A percentile compares a stretch with the other conserved stretches of the same genome.
phyloP scores from a whole-genome alignment of 2,888 invertebrate species.

The Argyresthia goedartella region DNA sequence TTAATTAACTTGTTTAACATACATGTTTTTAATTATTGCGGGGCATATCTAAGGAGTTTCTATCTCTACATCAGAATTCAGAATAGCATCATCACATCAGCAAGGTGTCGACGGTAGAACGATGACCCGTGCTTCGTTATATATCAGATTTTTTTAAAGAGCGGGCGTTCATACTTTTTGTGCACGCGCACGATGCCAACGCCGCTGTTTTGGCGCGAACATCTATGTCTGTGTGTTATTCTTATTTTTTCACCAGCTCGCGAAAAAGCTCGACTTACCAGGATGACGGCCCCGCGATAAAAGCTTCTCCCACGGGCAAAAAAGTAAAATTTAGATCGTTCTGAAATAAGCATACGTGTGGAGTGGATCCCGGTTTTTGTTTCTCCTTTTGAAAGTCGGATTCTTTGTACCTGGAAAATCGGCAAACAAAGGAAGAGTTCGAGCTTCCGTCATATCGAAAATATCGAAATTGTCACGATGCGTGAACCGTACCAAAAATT shows the following conservation, averaged over 20 bases:
- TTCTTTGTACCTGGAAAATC: slow-evolving; percentile 4
- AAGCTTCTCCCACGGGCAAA: slow-evolving; percentile 13
- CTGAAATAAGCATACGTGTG: slow-evolving; percentile 26
- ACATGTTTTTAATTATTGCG: too few species aligned
- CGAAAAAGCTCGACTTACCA: background rate
- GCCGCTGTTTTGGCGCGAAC: slow-evolving; percentile 32
- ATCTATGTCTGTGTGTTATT: background rate
- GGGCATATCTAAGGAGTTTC: too few species aligned
- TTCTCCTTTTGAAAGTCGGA: slow-evolving; percentile 15
- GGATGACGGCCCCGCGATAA: slow-evolving; percentile 6
- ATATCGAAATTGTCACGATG: too few species aligned
- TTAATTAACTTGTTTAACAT: too few species aligned
- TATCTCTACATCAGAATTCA: background rate
- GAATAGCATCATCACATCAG: slow-evolving; percentile 1
- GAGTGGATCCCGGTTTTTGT: slow-evolving; percentile 15
- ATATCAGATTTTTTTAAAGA: slow-evolving; percentile 4
- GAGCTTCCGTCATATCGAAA: background rate
- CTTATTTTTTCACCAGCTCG: slow-evolving; percentile 3
- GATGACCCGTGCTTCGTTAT: background rate
- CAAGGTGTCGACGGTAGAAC: background rate
- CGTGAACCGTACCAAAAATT: too few species aligned
- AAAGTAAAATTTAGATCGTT: slow-evolving; percentile 30
- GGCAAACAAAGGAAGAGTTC: background rate
- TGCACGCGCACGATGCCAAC: slow-evolving; percentile 17
- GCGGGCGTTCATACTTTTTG: slow-evolving; percentile 12